Percentiles rank a stretch among this genome's conserved stretches.
Evolutionary conservation across 2,797 vertebrate genomes (phyloP).

Genomic region (Molossus alvarezi): DNA sequence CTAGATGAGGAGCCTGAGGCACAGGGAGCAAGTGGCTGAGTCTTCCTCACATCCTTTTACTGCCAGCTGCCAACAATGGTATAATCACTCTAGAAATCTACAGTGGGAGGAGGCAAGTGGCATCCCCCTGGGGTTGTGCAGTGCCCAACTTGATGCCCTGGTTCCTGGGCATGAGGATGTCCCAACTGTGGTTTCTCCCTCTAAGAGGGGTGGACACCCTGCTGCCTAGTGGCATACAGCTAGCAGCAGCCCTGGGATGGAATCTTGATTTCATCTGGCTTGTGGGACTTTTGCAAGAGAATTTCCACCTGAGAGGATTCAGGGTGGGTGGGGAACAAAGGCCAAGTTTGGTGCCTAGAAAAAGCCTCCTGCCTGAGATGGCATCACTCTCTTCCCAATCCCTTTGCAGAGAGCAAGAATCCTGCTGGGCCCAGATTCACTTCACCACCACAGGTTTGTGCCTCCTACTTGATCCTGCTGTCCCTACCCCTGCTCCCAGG

Average conservation of each 20-base stretch:
- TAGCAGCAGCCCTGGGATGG: not conserved
- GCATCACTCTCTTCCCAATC: constrained; percentile 20
- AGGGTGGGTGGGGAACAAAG: not conserved
- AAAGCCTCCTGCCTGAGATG: not conserved
- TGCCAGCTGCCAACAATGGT: not conserved
- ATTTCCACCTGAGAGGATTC: not conserved
- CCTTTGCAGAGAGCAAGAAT: constrained; percentile 84
- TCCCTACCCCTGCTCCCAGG: not conserved
- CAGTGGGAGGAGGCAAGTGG: not conserved
- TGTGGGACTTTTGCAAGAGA: not conserved
- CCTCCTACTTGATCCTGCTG: not conserved
- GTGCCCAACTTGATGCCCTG: not conserved
- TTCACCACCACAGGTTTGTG: constrained; percentile 81
- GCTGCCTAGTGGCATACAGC: not conserved
- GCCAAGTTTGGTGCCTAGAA: not conserved
- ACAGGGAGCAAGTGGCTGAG: not conserved
- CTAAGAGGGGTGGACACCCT: too few relatives aligned
- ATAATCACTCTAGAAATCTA: not conserved
- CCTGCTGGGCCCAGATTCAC: constrained; percentile 85
- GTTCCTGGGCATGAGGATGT: not conserved
- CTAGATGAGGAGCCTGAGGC: not conserved
- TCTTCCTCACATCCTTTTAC: not conserved
- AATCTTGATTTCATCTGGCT: not conserved
- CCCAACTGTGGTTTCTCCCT: not conserved
- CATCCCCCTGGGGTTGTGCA: not conserved